Evolutionary conservation across 2,888 invertebrate species (phyloP).

Genomic region (Apeira syringaria): DNA sequence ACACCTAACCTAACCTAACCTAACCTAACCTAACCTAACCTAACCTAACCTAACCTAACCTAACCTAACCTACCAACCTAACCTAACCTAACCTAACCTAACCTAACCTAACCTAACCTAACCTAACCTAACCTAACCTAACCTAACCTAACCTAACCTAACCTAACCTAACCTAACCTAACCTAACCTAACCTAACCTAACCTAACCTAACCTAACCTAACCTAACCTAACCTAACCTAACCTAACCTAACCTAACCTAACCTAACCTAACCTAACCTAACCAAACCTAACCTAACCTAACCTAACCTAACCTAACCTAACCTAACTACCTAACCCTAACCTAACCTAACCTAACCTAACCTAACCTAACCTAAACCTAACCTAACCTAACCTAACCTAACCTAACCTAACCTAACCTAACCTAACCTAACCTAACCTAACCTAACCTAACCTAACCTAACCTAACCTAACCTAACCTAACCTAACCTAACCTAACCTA

Average conservation of each 20-base stretch:
- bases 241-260: conserved; percentile 21
- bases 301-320: conserved; percentile 10
- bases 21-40: conserved; percentile 27
- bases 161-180: conserved; percentile 25
- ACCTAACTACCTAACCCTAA: conserved; percentile 4
- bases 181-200: conserved; percentile 26
- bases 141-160: conserved; percentile 18
- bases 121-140: conserved; percentile 31
- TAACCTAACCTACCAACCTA: conserved; percentile 23
- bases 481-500: conserved; percentile 16
- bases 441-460: conserved; percentile 20
- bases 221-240: conserved; percentile 24
- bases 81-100: conserved; percentile 21
- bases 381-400: conserved; percentile 22
- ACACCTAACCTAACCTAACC: conserved; percentile 31
- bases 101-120: conserved; percentile 30
- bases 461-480: conserved; percentile 19
- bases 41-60: conserved; percentile 30
- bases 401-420: conserved; percentile 18
- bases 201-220: conserved; percentile 25
- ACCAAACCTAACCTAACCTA: conserved; percentile 4
- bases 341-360: conserved; percentile 8
- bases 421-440: conserved; percentile 24
- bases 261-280: conserved; percentile 14
- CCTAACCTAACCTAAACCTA: conserved; percentile 17